Percentiles rank a stretch among this genome's conserved stretches.
Conservation (phyloP, 2,113 vertebrate species). For the Hippocampus abdominalis region DNA sequence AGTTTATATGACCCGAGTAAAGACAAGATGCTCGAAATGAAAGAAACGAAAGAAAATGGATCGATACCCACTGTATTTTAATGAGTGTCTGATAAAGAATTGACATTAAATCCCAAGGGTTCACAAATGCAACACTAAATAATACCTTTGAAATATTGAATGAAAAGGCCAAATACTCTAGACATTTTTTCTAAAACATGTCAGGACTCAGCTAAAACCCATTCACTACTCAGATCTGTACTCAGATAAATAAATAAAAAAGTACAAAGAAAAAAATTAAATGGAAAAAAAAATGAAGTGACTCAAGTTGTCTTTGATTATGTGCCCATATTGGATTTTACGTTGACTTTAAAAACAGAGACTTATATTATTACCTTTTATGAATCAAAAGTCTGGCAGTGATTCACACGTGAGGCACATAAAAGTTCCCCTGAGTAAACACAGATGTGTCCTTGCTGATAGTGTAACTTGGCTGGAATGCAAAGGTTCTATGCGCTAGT, state of each 20-base stretch:
- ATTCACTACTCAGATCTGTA: not conserved
- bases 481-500: slow-evolving; percentile 9
- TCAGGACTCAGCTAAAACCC: not conserved
- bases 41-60: no score
- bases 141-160: no score
- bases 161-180: no score
- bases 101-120: no score
- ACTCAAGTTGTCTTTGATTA: not conserved
- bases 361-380: not conserved
- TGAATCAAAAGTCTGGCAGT: not conserved
- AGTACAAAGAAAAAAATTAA: not conserved
- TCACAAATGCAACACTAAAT: no score
- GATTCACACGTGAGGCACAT: slow-evolving; percentile 13
- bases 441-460: slow-evolving; percentile 45
- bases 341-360: not conserved
- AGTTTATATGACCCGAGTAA: no score
- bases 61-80: no score
- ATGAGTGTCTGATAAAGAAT: no score
- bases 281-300: not conserved
- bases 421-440: slow-evolving; percentile 42
- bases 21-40: no score
- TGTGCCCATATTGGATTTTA: not conserved
- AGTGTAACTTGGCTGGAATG: slow-evolving; percentile 13
- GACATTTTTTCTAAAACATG: not conserved
- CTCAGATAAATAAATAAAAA: not conserved